phyloP scores from a whole-genome alignment of 1,140 invertebrate species.

The Micrasema minimum region DNA sequence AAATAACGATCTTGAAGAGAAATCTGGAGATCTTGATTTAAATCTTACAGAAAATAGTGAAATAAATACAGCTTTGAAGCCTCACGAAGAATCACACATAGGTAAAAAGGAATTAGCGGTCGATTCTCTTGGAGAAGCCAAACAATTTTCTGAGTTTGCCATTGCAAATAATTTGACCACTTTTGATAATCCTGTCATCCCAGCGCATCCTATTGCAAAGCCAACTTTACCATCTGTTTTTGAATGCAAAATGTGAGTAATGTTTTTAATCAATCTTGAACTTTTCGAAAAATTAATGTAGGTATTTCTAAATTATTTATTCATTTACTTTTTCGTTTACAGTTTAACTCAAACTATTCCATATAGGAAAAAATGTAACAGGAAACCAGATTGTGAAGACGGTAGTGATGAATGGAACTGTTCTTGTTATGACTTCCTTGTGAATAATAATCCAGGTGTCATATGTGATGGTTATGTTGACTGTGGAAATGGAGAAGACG shows the following conservation, averaged over 20 bases:
- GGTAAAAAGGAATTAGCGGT: constrained; percentile 18
- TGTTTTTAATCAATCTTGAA: neutral
- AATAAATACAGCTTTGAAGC: constrained; percentile 4
- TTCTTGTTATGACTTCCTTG: constrained; percentile 76
- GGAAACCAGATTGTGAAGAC: constrained; percentile 81
- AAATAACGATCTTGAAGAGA: neutral
- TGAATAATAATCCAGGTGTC: constrained; percentile 62
- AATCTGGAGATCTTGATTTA: constrained; percentile 15
- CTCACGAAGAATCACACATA: constrained; percentile 3
- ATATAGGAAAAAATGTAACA: constrained; percentile 73
- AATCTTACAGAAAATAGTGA: constrained; percentile 4
- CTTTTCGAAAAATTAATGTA: neutral
- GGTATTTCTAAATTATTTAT: neutral
- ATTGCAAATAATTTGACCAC: constrained; percentile 5
- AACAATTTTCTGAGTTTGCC: neutral
- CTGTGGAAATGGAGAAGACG: constrained; percentile 80
- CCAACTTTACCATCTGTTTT: constrained; percentile 24
- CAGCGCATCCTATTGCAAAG: constrained; percentile 9
- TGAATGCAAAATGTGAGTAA: constrained; percentile 43
- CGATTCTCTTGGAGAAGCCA: neutral
- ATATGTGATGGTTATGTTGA: constrained; percentile 85
- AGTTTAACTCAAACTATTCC: constrained; percentile 75
- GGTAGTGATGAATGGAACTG: constrained; percentile 82
- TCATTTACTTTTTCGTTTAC: constrained; percentile 48
- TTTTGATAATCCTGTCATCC: neutral